Percentiles rank a stretch among this genome's conserved stretches.
Conservation (phyloP, 2,888 invertebrate genomes). For the Anarsia innoxiella region DNA sequence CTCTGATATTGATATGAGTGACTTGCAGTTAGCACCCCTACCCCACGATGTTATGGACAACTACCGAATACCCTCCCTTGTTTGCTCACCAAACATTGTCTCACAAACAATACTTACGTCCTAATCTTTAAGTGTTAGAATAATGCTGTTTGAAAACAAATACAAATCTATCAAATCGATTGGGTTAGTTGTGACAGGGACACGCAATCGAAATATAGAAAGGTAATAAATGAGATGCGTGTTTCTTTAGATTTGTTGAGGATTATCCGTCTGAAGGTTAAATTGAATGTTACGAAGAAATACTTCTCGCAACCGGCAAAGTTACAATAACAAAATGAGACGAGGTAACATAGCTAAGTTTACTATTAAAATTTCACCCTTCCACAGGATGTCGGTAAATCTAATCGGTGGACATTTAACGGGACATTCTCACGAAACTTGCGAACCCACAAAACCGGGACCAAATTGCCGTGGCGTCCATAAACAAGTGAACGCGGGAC, state of each 20-base stretch:
- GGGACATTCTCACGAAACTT: conserved; percentile 54
- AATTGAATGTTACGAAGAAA: background rate
- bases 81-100: conserved; percentile 63
- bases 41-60: conserved; percentile 54
- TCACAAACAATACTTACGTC: conserved; percentile 54
- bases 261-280: too few relatives aligned
- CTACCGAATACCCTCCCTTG: conserved; percentile 36
- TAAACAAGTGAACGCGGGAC: conserved; percentile 57
- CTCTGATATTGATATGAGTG: conserved; percentile 72
- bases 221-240: too few relatives aligned
- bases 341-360: conserved; percentile 15
- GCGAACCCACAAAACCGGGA: conserved; percentile 51
- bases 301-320: background rate
- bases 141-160: conserved; percentile 18
- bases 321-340: background rate
- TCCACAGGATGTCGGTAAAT: conserved; percentile 39
- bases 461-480: conserved; percentile 45
- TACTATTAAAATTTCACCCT: conserved; percentile 24
- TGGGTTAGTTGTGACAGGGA: conserved; percentile 8
- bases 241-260: too few relatives aligned
- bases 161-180: conserved; percentile 16
- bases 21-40: conserved; percentile 70
- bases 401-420: conserved; percentile 49
- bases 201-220: too few relatives aligned
- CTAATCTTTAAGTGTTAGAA: conserved; percentile 50